phyloP scores from a whole-genome alignment of 2,888 invertebrate species.

The Ctenicera cuprea region DNA sequence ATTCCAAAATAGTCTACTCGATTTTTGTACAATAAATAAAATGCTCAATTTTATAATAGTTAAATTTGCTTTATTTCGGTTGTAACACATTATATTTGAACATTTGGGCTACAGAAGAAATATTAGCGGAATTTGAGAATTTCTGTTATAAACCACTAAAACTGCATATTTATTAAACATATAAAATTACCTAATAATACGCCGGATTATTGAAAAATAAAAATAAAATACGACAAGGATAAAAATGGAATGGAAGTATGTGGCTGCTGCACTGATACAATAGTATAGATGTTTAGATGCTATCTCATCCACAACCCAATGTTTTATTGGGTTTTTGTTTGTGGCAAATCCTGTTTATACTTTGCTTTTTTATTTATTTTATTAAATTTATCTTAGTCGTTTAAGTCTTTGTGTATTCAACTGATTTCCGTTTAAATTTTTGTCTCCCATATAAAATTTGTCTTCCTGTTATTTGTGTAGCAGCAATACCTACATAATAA shows the following conservation, averaged over 20 bases:
- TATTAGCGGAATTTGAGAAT: no score
- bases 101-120: neutral
- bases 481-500: no score
- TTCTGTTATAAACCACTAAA: neutral
- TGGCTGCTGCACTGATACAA: conserved; percentile 13
- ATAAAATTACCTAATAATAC: conserved; percentile 24
- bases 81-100: neutral
- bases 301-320: conserved; percentile 10
- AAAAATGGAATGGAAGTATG: conserved; percentile 13
- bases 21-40: neutral
- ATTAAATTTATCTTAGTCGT: neutral
- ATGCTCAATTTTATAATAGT: neutral
- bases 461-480: no score
- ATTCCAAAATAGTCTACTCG: conserved; percentile 9
- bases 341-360: conserved; percentile 9
- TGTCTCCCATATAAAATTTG: no score
- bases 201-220: neutral
- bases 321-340: conserved; percentile 34
- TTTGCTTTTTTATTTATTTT: neutral
- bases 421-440: no score
- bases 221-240: conserved; percentile 15
- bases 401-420: neutral
- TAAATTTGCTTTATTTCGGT: neutral
- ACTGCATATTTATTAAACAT: conserved; percentile 8
- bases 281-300: conserved; percentile 35